These are phyloP conservation scores for Pseudopodoces humilis DNA, from an alignment of 2,113 vertebrate species.

Conservation along the genomic window DNA sequence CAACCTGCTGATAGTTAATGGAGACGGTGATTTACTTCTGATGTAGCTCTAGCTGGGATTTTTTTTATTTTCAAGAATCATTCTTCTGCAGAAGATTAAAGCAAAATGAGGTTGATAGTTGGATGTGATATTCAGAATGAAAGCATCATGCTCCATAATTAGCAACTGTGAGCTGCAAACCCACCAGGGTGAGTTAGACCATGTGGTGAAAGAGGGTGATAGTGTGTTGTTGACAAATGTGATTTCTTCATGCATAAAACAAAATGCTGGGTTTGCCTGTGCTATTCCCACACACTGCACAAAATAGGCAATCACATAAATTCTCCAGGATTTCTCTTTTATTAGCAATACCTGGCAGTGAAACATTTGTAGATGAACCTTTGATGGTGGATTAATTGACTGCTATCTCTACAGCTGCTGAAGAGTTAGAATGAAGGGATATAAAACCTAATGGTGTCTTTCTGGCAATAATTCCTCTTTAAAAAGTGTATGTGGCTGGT, in stretches of 20 bases:
- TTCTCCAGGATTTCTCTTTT: background rate
- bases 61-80: background rate
- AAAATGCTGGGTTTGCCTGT: background rate
- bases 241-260: background rate
- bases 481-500: background rate
- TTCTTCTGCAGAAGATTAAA: constrained; percentile 16
- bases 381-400: background rate
- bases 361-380: background rate
- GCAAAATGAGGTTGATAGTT: background rate
- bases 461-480: background rate
- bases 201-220: background rate
- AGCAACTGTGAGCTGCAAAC: background rate
- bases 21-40: background rate
- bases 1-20: background rate
- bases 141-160: background rate
- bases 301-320: background rate
- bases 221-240: background rate
- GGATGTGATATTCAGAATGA: background rate
- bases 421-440: background rate
- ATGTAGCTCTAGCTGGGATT: background rate
- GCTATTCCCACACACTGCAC: background rate
- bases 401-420: background rate
- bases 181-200: background rate
- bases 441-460: background rate
- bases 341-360: background rate